Percentiles rank a stretch among this genome's conserved stretches.
Evolutionary conservation across 2,113 vertebrate genomes (phyloP).

Genomic region (Caloenas nicobarica): DNA sequence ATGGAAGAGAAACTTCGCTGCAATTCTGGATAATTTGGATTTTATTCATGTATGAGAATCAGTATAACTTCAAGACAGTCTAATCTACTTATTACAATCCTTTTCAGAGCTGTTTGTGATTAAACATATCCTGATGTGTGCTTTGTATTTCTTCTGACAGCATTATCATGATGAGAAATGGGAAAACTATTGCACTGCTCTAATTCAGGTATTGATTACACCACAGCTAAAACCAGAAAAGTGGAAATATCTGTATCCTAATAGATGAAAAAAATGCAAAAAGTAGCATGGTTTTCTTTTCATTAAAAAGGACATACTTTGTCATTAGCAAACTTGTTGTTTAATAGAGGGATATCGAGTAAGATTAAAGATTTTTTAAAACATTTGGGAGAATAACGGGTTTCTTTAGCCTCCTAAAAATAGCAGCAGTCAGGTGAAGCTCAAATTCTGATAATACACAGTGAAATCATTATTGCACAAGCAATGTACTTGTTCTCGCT

Average conservation of each 20-base stretch:
- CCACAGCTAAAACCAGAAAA: neutral
- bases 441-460: neutral
- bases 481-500: neutral
- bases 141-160: neutral
- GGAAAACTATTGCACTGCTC: neutral
- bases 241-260: neutral
- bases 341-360: neutral
- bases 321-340: neutral
- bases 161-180: neutral
- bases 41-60: neutral
- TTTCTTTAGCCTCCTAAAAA: neutral
- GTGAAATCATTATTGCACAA: neutral
- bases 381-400: neutral
- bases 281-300: neutral
- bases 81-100: neutral
- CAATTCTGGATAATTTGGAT: neutral
- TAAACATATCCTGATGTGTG: neutral
- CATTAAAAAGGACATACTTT: neutral
- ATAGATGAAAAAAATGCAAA: neutral
- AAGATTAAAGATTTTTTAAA: neutral
- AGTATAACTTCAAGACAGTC: neutral
- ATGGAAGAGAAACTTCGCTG: neutral
- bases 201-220: neutral
- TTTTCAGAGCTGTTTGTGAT: neutral
- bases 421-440: neutral